These are phyloP conservation scores for Lepidochitona cinerea DNA, from an alignment of 2,888 invertebrate genomes.

Conservation along the genomic window DNA sequence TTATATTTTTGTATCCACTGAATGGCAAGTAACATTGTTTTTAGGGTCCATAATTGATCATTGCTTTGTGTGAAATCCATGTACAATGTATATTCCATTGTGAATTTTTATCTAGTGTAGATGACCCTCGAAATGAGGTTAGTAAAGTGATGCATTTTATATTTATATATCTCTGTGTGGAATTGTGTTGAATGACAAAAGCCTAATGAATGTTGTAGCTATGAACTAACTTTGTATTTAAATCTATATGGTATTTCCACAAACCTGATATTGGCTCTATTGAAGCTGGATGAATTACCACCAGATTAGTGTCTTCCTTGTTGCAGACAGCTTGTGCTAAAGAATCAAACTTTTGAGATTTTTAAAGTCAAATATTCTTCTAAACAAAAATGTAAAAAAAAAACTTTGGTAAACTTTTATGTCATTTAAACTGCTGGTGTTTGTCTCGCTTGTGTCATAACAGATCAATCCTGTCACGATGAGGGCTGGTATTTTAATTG, in stretches of 20 bases:
- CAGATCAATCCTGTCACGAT: no score
- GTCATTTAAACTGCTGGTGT: no score
- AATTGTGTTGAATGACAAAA: neutral
- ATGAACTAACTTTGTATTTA: no score
- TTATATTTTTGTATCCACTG: slow-evolving; percentile 7
- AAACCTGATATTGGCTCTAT: neutral
- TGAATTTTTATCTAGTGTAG: slow-evolving; percentile 1
- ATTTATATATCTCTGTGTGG: neutral
- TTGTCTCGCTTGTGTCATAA: no score
- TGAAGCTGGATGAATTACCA: neutral
- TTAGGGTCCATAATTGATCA: neutral
- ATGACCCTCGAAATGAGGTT: neutral
- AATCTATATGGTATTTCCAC: no score
- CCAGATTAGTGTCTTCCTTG: neutral
- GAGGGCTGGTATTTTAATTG: no score
- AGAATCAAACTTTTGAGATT: neutral
- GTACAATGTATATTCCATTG: slow-evolving; percentile 2
- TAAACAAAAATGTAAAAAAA: no score
- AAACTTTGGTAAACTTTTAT: no score
- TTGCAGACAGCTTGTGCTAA: neutral
- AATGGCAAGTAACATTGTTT: neutral
- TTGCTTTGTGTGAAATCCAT: slow-evolving; percentile 7
- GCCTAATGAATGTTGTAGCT: no score
- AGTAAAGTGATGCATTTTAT: neutral
- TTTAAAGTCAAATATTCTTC: neutral